phyloP scores from a whole-genome alignment of 2,797 vertebrate species.

The Nannoperca australis region DNA sequence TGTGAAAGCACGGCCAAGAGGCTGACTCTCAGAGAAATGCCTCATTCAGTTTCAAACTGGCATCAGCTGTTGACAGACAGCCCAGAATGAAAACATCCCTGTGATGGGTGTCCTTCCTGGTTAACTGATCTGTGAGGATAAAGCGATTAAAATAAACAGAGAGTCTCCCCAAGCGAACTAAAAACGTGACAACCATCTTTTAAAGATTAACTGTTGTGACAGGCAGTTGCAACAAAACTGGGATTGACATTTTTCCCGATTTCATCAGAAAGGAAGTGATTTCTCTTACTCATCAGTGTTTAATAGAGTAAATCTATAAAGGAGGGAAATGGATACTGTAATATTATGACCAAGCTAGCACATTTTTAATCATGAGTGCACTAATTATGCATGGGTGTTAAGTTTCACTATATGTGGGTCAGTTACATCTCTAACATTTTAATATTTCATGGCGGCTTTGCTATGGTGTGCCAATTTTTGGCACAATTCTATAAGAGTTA shows the following conservation, averaged over 20 bases:
- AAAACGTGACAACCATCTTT: slow-evolving; percentile 33
- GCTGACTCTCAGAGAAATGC: slow-evolving; percentile 44
- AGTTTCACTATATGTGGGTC: slow-evolving; percentile 22
- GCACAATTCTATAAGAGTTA: not conserved
- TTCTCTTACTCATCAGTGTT: slow-evolving; percentile 25
- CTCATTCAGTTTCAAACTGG: slow-evolving; percentile 46
- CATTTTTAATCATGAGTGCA: slow-evolving; percentile 19
- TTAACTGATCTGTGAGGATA: slow-evolving; percentile 31
- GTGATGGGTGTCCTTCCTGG: slow-evolving; percentile 25
- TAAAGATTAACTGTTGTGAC: slow-evolving; percentile 20
- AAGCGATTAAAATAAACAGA: slow-evolving; percentile 23
- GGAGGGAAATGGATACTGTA: not conserved
- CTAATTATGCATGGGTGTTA: slow-evolving; percentile 31
- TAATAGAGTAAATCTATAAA: slow-evolving; percentile 13
- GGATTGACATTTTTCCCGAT: slow-evolving; percentile 1
- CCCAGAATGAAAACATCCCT: slow-evolving; percentile 36
- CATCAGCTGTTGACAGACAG: slow-evolving; percentile 58
- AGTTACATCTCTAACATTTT: slow-evolving; percentile 12
- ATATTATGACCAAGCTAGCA: not conserved
- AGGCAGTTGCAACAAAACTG: slow-evolving; percentile 9
- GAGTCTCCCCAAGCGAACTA: slow-evolving; percentile 34
- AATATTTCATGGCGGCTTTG: slow-evolving; percentile 28
- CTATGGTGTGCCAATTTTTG: not conserved
- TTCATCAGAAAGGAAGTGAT: slow-evolving; percentile 10
- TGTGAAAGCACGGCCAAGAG: slow-evolving; percentile 37